phyloP scores from a whole-genome alignment of 1,140 invertebrate species.

The Acromyrmex charruanus region DNA sequence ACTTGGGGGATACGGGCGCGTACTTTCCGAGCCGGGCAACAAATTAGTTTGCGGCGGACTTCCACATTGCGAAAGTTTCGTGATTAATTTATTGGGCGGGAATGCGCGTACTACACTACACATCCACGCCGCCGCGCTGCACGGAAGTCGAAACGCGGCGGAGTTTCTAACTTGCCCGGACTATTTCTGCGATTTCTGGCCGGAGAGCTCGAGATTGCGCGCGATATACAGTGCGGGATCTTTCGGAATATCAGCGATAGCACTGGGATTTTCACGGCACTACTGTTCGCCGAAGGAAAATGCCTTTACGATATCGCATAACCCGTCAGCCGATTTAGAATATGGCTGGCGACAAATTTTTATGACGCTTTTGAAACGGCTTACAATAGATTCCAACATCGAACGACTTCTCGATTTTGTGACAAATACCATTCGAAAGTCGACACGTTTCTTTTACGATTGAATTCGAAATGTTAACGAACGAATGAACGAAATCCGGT shows the following conservation, averaged over 20 bases:
- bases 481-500: neutral
- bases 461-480: neutral
- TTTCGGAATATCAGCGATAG: conserved; percentile 26
- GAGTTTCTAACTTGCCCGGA: conserved; percentile 47
- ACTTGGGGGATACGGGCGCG: neutral
- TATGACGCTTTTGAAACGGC: conserved; percentile 10
- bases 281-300: conserved; percentile 24
- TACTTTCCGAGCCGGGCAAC: conserved; percentile 63
- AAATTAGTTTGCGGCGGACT: conserved; percentile 58
- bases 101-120: conserved; percentile 22
- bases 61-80: conserved; percentile 45
- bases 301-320: conserved; percentile 38
- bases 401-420: conserved; percentile 11
- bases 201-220: neutral
- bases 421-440: neutral
- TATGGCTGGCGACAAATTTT: conserved; percentile 44
- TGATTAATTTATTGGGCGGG: conserved; percentile 51
- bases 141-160: conserved; percentile 52
- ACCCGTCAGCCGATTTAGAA: neutral
- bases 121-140: conserved; percentile 2
- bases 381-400: neutral
- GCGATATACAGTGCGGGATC: conserved; percentile 19
- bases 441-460: neutral
- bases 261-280: conserved; percentile 20
- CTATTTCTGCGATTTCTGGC: conserved; percentile 50